Percentiles rank a stretch among this genome's conserved stretches.
phyloP scores from a whole-genome alignment of 2,113 vertebrate genomes.

The Boulengeromyrus knoepffleri region DNA sequence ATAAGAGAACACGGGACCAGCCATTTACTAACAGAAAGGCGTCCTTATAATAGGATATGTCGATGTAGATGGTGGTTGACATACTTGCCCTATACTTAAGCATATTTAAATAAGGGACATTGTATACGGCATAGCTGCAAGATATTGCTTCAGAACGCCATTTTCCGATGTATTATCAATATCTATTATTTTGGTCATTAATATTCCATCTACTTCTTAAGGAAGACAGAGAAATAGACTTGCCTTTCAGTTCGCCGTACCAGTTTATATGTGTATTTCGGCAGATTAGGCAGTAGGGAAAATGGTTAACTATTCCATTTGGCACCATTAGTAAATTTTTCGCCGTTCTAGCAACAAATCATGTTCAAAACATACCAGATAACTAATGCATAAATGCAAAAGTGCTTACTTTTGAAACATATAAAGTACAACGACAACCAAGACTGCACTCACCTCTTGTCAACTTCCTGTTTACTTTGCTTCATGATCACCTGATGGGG shows the following conservation, averaged over 20 bases:
- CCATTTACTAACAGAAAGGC: background rate
- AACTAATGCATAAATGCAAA: background rate
- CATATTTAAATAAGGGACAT: background rate
- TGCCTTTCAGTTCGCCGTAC: background rate
- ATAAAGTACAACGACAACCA: background rate
- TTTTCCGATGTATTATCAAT: background rate
- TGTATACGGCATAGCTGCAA: background rate
- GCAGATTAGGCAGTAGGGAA: background rate
- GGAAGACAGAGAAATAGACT: background rate
- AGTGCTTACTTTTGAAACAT: background rate
- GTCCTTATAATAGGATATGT: background rate
- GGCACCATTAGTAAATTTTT: background rate
- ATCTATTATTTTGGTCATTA: background rate
- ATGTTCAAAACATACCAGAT: background rate
- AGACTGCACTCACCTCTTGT: background rate
- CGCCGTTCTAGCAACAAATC: background rate
- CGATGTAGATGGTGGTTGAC: background rate
- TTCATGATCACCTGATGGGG: background rate
- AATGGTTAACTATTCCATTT: background rate
- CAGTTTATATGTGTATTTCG: background rate
- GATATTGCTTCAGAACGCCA: background rate
- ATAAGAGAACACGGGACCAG: background rate
- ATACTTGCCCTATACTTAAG: background rate
- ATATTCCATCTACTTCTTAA: background rate
- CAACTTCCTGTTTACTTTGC: constrained; percentile 22